A percentile compares a stretch with the other conserved stretches of the same genome.
phyloP scores from a whole-genome alignment of 2,797 vertebrate genomes.

The Scyliorhinus canicula region DNA sequence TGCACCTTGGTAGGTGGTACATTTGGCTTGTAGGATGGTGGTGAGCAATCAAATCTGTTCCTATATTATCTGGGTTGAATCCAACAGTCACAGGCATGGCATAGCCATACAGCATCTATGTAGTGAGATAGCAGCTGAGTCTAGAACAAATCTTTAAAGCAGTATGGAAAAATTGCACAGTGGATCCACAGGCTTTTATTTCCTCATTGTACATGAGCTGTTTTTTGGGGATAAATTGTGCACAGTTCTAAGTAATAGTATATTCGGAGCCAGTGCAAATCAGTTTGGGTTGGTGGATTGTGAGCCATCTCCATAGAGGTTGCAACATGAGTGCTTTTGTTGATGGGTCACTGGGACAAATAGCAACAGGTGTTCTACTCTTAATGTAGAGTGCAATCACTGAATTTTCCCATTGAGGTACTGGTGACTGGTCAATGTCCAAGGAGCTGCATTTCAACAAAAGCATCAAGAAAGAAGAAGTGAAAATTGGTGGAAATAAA shows the following conservation, averaged over 20 bases:
- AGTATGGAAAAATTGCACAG: not conserved
- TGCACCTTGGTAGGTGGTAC: too few species aligned
- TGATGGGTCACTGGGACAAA: not conserved
- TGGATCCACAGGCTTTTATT: not conserved
- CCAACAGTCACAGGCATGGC: too few species aligned
- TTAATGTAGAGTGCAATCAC: not conserved
- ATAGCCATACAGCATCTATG: too few species aligned
- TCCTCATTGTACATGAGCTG: not conserved
- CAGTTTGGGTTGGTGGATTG: not conserved
- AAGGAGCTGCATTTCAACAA: not conserved
- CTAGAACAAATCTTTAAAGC: not conserved
- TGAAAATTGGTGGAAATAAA: not conserved
- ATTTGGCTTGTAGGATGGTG: too few species aligned
- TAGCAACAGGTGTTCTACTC: not conserved
- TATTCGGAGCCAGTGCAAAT: not conserved
- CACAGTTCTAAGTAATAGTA: not conserved
- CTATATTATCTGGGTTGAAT: too few species aligned
- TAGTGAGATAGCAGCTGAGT: too few species aligned
- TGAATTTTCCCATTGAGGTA: not conserved
- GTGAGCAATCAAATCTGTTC: too few species aligned
- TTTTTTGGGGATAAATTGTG: not conserved
- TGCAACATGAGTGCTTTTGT: not conserved
- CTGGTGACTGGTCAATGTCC: not conserved
- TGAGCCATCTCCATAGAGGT: not conserved
- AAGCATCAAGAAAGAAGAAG: not conserved